These are phyloP conservation scores for Dolichotis patagonum DNA, from an alignment of 2,113 vertebrate species.

Conservation along the genomic window DNA sequence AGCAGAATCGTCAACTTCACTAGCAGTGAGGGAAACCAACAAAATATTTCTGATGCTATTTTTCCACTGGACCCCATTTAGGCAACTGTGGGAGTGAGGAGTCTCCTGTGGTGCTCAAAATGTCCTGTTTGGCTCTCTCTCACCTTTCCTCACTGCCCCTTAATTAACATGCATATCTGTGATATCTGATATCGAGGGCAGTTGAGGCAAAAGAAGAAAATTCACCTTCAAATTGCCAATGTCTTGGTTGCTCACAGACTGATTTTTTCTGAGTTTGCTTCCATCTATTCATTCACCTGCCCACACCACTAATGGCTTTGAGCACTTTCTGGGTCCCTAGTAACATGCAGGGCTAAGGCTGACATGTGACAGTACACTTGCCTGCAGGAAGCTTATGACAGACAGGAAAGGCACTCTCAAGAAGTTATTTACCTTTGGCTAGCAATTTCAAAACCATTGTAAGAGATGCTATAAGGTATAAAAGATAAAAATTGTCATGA, in stretches of 20 bases:
- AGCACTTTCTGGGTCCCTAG: not conserved
- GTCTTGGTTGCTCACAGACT: not conserved
- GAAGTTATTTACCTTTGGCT: not conserved
- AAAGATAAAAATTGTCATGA: not conserved
- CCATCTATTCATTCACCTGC: no score
- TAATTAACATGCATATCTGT: not conserved
- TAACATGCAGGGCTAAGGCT: rapidly evolving
- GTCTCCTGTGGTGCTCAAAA: no score
- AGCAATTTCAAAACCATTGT: not conserved
- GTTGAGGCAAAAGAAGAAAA: not conserved
- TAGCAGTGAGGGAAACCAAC: not conserved
- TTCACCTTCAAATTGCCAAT: not conserved
- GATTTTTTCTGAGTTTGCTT: not conserved
- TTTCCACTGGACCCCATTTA: not conserved
- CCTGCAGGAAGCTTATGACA: not conserved
- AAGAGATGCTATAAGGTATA: not conserved
- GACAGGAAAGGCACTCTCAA: not conserved
- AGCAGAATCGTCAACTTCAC: not conserved
- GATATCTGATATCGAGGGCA: not conserved
- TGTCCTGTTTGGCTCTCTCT: not conserved
- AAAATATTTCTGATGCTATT: not conserved
- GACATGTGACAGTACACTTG: not conserved
- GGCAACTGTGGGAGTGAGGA: not conserved
- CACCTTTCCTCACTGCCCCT: not conserved
- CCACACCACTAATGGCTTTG: no score